Base-by-base conservation (phyloP, 2,797 vertebrate species). In the Takifugu ocellatus region DNA sequence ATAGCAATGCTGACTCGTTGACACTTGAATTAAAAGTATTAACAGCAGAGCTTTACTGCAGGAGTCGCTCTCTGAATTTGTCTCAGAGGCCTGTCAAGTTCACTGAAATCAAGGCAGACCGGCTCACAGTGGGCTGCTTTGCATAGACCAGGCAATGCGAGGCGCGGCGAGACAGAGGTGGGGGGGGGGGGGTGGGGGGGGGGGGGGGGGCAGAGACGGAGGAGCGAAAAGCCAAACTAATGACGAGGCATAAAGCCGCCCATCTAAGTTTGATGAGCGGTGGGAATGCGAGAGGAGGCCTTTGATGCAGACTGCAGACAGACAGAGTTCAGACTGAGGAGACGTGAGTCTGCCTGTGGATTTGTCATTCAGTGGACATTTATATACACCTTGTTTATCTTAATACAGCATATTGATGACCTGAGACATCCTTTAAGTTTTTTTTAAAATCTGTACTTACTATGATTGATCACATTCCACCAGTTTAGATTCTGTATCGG, bases 181-280 rank as follows among this genome's bases (percentile, higher is more conserved):
- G 56, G n/a, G n/a, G n/a, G n/a, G n/a, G n/a, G n/a, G n/a, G n/a
- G 57, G 7, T 21, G 24, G 56, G 21, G 1, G 21, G 21, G 21
- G 2, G 29, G 55, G 43, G 11, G 21, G 59, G 68, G 27, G n/a
- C 43, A 64, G 70, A 66, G 70, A 77, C 36, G 27, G 61, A 70
- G 54, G 53, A 50, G 47, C 51, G 56, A 54, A 56, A 66, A 77
- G 72, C 60, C 58, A 68, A 72, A 72, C 65, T 75, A 78, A 83
- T 70, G 70, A 78, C 58, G 70, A 49, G 44, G 64, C 55, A 51
- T 70, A 61, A 73, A 77, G 63, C 68, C 58, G 45, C 51, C 46
- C 66, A 61, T 71, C 54, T 36, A 55, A 65, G 72, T 76, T 80
- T 81, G 77, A 78, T 80, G 78, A 78, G 59, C 66, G 70, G 71